phyloP scores from a whole-genome alignment of 2,113 vertebrate genomes.

The Lepidothrix coronata region DNA sequence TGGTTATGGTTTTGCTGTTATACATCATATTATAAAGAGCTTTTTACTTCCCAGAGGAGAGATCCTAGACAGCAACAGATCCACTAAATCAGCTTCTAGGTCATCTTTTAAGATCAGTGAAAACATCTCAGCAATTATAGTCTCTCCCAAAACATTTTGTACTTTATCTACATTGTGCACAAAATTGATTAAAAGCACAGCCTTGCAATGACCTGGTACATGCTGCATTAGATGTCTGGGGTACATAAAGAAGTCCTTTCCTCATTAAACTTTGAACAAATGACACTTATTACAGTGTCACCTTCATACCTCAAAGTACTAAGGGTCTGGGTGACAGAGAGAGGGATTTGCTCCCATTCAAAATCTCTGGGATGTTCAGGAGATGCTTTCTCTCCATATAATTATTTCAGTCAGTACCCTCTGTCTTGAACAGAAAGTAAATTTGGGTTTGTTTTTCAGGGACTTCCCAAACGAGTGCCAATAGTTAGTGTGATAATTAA shows the following conservation, averaged over 20 bases:
- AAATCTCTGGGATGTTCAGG: not conserved
- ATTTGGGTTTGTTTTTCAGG: not conserved
- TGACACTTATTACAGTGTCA: accelerated
- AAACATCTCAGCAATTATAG: not conserved
- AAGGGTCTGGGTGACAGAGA: not conserved
- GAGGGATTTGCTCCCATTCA: not conserved
- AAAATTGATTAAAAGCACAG: not conserved
- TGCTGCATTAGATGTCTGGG: not conserved
- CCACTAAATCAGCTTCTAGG: not conserved
- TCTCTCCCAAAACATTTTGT: not conserved
- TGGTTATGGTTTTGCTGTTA: not conserved
- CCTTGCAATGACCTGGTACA: not conserved
- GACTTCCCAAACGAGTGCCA: not conserved
- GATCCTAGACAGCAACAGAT: not conserved
- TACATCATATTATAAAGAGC: not conserved
- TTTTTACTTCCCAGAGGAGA: not conserved
- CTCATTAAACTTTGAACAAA: not conserved
- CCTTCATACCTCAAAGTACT: not conserved
- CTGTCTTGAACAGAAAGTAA: not conserved
- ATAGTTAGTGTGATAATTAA: not conserved
- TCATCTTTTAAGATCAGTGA: not conserved
- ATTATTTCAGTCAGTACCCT: not conserved
- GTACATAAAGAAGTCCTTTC: not conserved
- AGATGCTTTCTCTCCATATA: not conserved
- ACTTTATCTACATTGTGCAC: not conserved